Evolutionary conservation across 2,113 vertebrate genomes (phyloP).

Genomic region (Motacilla alba): DNA sequence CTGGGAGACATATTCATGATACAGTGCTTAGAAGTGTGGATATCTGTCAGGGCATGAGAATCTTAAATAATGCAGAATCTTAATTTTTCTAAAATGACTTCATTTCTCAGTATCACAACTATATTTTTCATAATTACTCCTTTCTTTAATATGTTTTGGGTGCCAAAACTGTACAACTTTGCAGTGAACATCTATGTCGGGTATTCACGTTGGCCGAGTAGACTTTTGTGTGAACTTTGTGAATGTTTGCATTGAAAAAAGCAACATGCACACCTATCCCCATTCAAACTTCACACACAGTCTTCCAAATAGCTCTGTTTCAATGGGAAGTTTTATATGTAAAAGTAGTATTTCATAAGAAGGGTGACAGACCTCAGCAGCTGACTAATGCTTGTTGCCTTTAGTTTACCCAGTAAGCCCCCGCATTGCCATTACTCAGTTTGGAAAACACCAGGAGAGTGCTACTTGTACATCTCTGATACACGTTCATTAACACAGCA

Average conservation of each 20-base stretch:
- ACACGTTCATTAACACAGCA: not conserved
- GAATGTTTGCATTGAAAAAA: not conserved
- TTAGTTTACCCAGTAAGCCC: not conserved
- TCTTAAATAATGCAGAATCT: not conserved
- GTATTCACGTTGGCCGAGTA: not conserved
- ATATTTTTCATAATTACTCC: not conserved
- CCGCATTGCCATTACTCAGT: not conserved
- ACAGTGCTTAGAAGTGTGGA: not conserved
- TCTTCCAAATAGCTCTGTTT: not conserved
- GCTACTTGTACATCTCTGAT: not conserved
- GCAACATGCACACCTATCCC: rapidly evolving
- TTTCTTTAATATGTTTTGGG: not conserved
- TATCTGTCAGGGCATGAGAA: not conserved
- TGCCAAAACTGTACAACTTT: not conserved
- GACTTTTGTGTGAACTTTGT: not conserved
- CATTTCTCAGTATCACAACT: not conserved
- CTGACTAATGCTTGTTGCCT: not conserved
- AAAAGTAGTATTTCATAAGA: not conserved
- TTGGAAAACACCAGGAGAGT: not conserved
- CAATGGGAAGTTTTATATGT: not conserved
- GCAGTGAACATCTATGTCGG: not conserved
- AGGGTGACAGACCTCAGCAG: not conserved
- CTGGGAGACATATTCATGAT: not conserved
- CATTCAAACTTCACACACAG: rapidly evolving
- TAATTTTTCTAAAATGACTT: not conserved